These are phyloP conservation scores for Clostera curtula DNA, from an alignment of 2,888 invertebrate species.

Conservation along the genomic window DNA sequence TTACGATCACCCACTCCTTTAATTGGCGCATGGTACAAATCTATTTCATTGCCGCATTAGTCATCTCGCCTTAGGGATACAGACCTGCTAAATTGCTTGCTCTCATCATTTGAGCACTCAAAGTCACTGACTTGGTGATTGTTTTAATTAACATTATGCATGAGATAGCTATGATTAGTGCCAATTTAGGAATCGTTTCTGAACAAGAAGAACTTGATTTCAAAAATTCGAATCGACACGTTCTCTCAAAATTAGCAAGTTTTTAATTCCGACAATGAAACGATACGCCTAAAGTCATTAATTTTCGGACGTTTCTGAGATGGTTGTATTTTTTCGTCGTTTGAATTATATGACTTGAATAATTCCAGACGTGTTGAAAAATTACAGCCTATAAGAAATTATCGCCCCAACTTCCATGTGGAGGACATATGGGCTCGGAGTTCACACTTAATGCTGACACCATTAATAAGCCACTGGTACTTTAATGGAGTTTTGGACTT, in stretches of 20 bases:
- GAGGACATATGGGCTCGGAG: conserved; percentile 20
- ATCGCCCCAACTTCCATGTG: conserved; percentile 13
- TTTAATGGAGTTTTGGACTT: conserved; percentile 1
- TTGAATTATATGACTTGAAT: conserved; percentile 19
- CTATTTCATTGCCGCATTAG: conserved; percentile 28
- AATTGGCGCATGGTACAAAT: conserved; percentile 39
- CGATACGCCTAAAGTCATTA: too few species aligned
- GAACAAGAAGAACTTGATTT: neutral
- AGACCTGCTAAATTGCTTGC: conserved; percentile 16
- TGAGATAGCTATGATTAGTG: conserved; percentile 12
- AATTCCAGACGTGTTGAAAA: conserved; percentile 19
- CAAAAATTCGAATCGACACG: too few species aligned
- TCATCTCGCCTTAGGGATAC: conserved; percentile 26
- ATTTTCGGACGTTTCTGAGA: too few species aligned
- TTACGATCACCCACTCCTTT: conserved; percentile 27
- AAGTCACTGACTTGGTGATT: conserved; percentile 8
- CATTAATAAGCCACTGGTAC: conserved; percentile 12
- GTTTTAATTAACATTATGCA: conserved; percentile 23
- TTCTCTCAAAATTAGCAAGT: too few species aligned
- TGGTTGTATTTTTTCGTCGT: neutral
- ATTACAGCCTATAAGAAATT: conserved; percentile 20
- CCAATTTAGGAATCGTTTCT: neutral
- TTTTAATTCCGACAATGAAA: too few species aligned
- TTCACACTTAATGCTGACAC: conserved; percentile 12
- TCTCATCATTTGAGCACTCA: conserved; percentile 20